These are phyloP conservation scores for Blastobasis lacticolella DNA, from an alignment of 2,888 invertebrate genomes.

Conservation along the genomic window DNA sequence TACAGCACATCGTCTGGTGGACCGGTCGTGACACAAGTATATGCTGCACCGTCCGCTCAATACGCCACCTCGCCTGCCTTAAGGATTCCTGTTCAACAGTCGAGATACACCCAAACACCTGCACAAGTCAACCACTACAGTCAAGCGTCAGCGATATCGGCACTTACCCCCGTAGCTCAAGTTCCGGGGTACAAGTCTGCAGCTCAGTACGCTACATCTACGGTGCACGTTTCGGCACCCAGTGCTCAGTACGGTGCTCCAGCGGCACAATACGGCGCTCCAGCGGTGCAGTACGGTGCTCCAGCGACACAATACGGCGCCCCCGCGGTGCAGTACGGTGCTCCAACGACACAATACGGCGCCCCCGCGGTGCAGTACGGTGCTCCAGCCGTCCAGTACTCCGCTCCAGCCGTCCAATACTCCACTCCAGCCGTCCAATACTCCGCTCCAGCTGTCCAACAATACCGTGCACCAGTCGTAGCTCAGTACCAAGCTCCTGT, in stretches of 20 bases:
- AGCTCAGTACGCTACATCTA: constrained; percentile 7
- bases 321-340: neutral
- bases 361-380: constrained; percentile 13
- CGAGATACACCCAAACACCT: constrained; percentile 20
- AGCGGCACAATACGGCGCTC: neutral
- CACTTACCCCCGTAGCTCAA: constrained; percentile 15
- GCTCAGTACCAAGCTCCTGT: constrained; percentile 19
- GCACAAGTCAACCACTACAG: constrained; percentile 34
- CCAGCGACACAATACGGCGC: constrained; percentile 15
- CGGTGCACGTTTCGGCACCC: neutral
- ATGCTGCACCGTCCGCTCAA: constrained; percentile 46
- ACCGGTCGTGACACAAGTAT: constrained; percentile 66
- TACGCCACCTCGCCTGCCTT: constrained; percentile 54
- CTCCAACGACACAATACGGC: constrained; percentile 16
- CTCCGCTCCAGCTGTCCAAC: too few relatives aligned
- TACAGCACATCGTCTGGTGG: constrained; percentile 46
- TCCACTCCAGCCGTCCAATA: too few relatives aligned
- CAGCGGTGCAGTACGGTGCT: constrained; percentile 5
- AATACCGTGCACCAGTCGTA: too few relatives aligned
- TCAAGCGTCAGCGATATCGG: constrained; percentile 16
- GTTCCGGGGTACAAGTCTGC: constrained; percentile 16
- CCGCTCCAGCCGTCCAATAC: too few relatives aligned
- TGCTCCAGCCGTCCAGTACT: too few relatives aligned
- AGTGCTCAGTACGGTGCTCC: constrained; percentile 14
- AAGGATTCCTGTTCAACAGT: constrained; percentile 30